Conservation (phyloP, 2,888 invertebrate genomes). For the Danaus chrysippus region DNA sequence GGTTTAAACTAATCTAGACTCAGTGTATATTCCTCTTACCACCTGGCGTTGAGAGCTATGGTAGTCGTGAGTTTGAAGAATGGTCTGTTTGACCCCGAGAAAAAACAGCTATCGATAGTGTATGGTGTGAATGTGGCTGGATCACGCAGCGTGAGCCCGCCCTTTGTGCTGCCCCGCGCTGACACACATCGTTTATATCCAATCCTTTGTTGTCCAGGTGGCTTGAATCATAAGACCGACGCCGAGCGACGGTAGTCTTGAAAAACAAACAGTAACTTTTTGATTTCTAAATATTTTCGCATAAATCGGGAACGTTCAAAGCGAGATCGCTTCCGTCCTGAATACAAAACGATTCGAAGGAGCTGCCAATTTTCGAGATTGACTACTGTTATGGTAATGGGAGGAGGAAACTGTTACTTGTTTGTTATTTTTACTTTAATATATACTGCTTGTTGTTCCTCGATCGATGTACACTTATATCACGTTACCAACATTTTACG, state of each 20-base stretch:
- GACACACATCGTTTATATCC: constrained; percentile 41
- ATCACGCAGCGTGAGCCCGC: constrained; percentile 50
- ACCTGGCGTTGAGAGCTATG: constrained; percentile 7
- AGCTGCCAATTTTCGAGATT: constrained; percentile 40
- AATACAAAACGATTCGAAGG: constrained; percentile 48
- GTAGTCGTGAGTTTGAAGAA: constrained; percentile 41
- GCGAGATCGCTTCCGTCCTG: constrained; percentile 51
- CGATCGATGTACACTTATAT: constrained; percentile 2
- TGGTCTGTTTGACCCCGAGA: constrained; percentile 55
- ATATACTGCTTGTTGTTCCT: constrained; percentile 11
- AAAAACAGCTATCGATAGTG: constrained; percentile 54
- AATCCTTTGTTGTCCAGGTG: constrained; percentile 36
- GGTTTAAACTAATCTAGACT: too few species aligned
- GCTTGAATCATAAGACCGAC: constrained; percentile 29
- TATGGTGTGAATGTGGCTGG: constrained; percentile 65
- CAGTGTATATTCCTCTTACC: background rate
- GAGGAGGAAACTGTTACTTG: constrained; percentile 41
- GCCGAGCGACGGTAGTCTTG: constrained; percentile 20
- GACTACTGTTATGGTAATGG: constrained; percentile 54
- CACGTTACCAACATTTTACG: constrained; percentile 10
- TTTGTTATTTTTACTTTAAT: constrained; percentile 42
- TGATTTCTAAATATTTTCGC: constrained; percentile 34
- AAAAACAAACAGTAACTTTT: constrained; percentile 35
- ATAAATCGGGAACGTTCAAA: constrained; percentile 35
- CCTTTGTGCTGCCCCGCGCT: constrained; percentile 52